phyloP scores from a whole-genome alignment of 2,113 vertebrate species.

The Myrmecobius fasciatus region DNA sequence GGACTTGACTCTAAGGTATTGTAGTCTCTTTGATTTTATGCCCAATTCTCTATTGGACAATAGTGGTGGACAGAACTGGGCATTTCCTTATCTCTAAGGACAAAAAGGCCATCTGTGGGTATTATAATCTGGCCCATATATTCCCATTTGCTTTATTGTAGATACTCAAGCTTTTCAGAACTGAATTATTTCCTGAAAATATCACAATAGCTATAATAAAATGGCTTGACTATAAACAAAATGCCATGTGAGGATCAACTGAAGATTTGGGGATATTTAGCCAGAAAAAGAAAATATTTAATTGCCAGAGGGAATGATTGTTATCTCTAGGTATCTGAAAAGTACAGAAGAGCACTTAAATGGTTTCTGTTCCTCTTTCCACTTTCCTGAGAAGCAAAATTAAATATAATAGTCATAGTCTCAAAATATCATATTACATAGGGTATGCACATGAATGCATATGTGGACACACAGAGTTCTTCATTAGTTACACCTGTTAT shows the following conservation, averaged over 20 bases:
- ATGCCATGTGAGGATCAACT: background rate
- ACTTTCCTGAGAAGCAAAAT: background rate
- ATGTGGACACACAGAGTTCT: background rate
- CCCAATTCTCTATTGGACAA: background rate
- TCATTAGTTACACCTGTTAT: constrained; percentile 19
- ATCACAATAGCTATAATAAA: background rate
- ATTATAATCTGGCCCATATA: background rate
- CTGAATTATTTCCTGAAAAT: background rate
- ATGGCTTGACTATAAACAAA: background rate
- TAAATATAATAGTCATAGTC: background rate
- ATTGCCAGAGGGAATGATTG: background rate
- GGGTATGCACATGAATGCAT: background rate
- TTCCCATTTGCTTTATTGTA: background rate
- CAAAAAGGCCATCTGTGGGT: background rate
- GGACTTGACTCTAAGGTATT: background rate
- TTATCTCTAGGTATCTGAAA: background rate
- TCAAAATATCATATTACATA: background rate
- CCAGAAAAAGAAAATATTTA: background rate
- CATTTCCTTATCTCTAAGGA: background rate
- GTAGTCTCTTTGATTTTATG: background rate
- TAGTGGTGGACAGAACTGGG: background rate
- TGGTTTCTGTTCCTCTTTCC: background rate
- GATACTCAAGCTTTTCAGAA: background rate
- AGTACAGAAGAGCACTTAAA: background rate
- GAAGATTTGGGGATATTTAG: background rate